phyloP scores from a whole-genome alignment of 2,797 vertebrate genomes.

The Neomorphus geoffroyi region DNA sequence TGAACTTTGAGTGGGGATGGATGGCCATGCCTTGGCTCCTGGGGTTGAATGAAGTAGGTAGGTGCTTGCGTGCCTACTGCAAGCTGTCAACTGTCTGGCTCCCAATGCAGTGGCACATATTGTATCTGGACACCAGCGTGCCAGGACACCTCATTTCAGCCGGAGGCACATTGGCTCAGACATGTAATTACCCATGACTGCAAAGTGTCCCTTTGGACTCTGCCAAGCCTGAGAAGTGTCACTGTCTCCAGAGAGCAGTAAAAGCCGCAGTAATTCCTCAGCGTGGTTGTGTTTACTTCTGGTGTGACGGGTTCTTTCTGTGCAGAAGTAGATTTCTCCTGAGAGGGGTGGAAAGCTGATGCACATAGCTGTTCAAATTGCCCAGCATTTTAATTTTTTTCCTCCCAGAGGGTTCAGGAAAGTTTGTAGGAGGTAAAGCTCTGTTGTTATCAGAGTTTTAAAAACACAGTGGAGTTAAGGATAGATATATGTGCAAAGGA shows the following conservation, averaged over 20 bases:
- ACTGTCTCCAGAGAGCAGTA: background rate
- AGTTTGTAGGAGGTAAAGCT: background rate
- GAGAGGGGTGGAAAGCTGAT: background rate
- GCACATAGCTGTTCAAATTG: background rate
- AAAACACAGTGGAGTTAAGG: background rate
- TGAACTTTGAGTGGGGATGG: fast-evolving
- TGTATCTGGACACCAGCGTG: fast-evolving
- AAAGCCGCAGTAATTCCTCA: background rate
- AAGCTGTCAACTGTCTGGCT: background rate
- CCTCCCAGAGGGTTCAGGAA: background rate
- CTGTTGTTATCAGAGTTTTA: background rate
- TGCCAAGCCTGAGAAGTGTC: background rate
- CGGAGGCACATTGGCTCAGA: fast-evolving
- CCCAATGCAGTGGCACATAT: fast-evolving
- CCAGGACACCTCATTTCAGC: background rate
- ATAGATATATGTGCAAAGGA: background rate
- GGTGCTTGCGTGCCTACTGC: background rate
- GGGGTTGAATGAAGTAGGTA: fast-evolving
- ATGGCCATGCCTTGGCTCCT: fast-evolving
- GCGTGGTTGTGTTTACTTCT: background rate
- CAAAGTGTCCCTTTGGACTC: background rate
- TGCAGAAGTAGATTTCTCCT: background rate
- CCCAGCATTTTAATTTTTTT: background rate
- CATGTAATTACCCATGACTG: background rate
- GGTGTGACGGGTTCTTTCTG: background rate